Evolutionary conservation across 2,888 invertebrate genomes (phyloP).

Genomic region (Choreutis nemorana): DNA sequence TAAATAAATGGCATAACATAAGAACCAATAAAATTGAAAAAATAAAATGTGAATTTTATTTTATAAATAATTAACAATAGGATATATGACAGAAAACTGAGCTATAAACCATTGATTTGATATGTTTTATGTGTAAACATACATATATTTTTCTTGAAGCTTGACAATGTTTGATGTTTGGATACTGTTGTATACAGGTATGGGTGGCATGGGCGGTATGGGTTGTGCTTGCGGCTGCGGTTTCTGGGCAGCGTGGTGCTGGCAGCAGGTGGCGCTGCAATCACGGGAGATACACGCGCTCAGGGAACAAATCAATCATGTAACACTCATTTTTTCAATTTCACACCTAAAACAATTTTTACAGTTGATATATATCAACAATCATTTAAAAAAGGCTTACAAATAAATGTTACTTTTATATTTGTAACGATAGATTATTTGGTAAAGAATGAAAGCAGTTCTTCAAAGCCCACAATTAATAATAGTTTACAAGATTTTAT

Average conservation of each 20-base stretch:
- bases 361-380: too few species aligned
- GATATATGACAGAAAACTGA: background rate
- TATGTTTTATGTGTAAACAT: background rate
- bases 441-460: too few species aligned
- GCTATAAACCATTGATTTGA: background rate
- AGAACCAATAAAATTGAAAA: background rate
- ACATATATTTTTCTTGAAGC: background rate
- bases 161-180: background rate
- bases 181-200: background rate
- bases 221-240: constrained; percentile 48
- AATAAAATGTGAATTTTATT: background rate
- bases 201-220: constrained; percentile 45
- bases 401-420: background rate
- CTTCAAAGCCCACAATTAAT: too few species aligned
- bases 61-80: background rate
- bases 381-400: constrained; percentile 1
- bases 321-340: too few species aligned
- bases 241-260: constrained; percentile 56
- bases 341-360: background rate
- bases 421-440: too few species aligned
- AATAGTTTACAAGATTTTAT: too few species aligned
- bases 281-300: constrained; percentile 73
- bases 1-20: background rate
- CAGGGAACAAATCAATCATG: constrained; percentile 56
- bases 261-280: constrained; percentile 63